A percentile compares a stretch with the other conserved stretches of the same genome.
phyloP scores from a whole-genome alignment of 1,140 invertebrate genomes.

The Venturia canescens region DNA sequence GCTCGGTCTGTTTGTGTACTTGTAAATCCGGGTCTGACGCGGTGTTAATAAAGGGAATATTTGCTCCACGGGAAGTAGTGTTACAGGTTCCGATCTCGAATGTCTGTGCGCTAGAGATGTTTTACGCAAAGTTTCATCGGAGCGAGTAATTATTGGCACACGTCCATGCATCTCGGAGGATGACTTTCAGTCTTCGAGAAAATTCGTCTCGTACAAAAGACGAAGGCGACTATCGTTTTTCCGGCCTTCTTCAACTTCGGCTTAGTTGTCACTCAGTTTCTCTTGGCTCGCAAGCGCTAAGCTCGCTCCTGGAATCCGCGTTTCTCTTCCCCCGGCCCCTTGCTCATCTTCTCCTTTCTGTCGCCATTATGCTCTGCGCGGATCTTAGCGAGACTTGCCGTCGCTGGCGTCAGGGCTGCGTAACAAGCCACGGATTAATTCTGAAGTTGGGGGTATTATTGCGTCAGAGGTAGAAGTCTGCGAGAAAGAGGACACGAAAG shows the following conservation, averaged over 20 bases:
- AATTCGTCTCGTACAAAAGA: too few species aligned
- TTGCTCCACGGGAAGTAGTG: conserved; percentile 62
- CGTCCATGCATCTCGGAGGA: not conserved
- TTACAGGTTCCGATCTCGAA: conserved; percentile 17
- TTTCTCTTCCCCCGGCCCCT: not conserved
- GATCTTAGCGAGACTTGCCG: conserved; percentile 1
- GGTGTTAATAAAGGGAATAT: conserved; percentile 69
- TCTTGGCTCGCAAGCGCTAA: not conserved
- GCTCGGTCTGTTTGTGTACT: conserved; percentile 61
- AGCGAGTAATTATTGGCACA: not conserved
- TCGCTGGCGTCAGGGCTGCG: not conserved
- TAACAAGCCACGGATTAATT: not conserved
- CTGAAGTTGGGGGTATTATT: not conserved
- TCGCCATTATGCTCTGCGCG: not conserved
- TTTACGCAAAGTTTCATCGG: not conserved
- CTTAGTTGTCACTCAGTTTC: not conserved
- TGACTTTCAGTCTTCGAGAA: too few species aligned
- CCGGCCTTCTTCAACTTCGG: too few species aligned
- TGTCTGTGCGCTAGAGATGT: not conserved
- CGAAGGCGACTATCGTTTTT: too few species aligned
- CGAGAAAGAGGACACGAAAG: too few species aligned
- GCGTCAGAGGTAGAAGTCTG: not conserved
- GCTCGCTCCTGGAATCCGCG: not conserved
- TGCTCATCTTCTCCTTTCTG: not conserved
- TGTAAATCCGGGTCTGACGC: conserved; percentile 63